Base-by-base conservation (phyloP, 2,888 invertebrate species). In the Chloroclysta siterata region DNA sequence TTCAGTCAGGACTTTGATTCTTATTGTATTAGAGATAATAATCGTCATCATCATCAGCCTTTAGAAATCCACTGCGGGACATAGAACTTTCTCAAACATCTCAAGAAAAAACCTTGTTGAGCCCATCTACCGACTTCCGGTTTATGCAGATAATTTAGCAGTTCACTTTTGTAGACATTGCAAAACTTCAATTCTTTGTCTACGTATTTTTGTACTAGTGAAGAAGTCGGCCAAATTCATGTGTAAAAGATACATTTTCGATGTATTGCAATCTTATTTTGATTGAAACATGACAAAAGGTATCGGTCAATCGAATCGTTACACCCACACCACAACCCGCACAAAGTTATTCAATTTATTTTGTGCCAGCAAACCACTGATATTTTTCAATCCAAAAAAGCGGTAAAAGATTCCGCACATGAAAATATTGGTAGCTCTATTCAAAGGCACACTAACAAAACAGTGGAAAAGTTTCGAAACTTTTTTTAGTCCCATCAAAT, bases 401-500 rank as follows among this genome's bases (percentile, higher is more conserved):
- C 53, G 54, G 47, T 64, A 56, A 52, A 60, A 62, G 54, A 52
- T 56, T 56, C 56, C 29, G 48, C 64, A 29, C 48, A 55, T 58
- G 13, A 54, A 63, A 59, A 64, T 51, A 53, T 56, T 53, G 56
- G 53, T 48, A 55, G 39, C 33, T 15, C 48, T n/a, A 54, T 63
- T 52, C 42, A 65, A 65, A 60, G 57, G 54, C 50, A 56, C 46
- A 52, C 22, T 52, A 44, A 28, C 46, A 55, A 46, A 55, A 59
- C 53, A 53, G 59, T 62, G 57, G 50, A 55, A 65, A 57, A 53
- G 53, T 36, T 51, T 17, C 53, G 22, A 28, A 59, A 55, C 46
- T 41, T 60, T 62, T 60, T 66, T 69, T 65, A 50, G 48, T 46
- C 63, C 42, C 48, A 47, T 52, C 55, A 39, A 60, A 63, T 56